Base-by-base conservation (phyloP, 2,888 invertebrate genomes). In the Rhagonycha lutea region DNA sequence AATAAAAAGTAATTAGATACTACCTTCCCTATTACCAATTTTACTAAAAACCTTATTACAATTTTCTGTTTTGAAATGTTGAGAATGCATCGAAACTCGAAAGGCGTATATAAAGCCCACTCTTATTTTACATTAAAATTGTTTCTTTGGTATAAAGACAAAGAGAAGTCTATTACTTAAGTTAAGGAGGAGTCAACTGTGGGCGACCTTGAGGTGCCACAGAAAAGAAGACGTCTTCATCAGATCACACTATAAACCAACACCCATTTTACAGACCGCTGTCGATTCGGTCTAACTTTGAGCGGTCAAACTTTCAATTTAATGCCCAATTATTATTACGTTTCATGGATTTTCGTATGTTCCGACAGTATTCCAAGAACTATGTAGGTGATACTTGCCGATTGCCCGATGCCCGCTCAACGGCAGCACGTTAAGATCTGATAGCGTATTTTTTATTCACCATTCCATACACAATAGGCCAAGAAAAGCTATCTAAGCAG, bases 201-300 rank as follows among this genome's bases (percentile, higher is more conserved):
- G 71, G 83, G 78, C 84, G 86, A 80, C 86, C 86, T 86, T 86
- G 86, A 86, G 86, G 85, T 86, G 86, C 86, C 86, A 86, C 81
- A 83, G 75, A 79, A 80, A 78, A 81, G 82, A 83, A 85, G 83
- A 86, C 85, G 85, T 86, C 86, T 86, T 86, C 86, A 85, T 85
- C 84, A 82, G 72, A 69, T 65, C 74, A 72, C 29, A 68, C 62
- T 68, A 60, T 76, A 70, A 76, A 77, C 79, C 79, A 81, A 72
- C 79, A 79, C 78, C 79, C 74, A 74, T 80, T 71, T 73, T 76
- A 78, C 77, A 61, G 78, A 76, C 76, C 67, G 65, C 60, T 60
- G 77, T 62, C 14, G 75, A 77, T 73, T 76, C 75, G 60, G 77
- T 69, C 67, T 75, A 73, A 76, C 73, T 69, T 68, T 68, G 68